Evolutionary conservation across 2,113 vertebrate species (phyloP).

Genomic region (Serilophus lunatus): DNA sequence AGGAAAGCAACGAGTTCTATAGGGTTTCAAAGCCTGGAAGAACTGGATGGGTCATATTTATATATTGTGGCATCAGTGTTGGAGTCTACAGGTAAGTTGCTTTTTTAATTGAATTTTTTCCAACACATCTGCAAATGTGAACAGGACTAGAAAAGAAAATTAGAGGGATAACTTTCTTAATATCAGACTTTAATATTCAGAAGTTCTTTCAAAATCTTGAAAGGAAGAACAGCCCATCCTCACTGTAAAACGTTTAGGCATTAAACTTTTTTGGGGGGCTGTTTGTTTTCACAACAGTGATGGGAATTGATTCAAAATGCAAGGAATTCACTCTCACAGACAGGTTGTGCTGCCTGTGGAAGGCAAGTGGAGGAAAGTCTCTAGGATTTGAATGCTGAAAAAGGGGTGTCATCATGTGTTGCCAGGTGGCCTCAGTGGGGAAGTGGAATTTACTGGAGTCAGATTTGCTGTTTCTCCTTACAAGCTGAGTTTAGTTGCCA

Average conservation of each 20-base stretch:
- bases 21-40: slow-evolving; percentile 60
- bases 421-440: slow-evolving; percentile 86
- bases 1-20: slow-evolving; percentile 59
- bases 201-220: background rate
- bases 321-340: background rate
- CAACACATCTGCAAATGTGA: background rate
- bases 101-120: background rate
- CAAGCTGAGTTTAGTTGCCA: slow-evolving; percentile 82
- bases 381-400: background rate
- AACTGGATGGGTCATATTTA: slow-evolving; percentile 67
- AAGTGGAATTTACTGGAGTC: slow-evolving; percentile 80
- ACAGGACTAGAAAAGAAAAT: background rate
- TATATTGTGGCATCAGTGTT: slow-evolving; percentile 72
- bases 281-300: background rate
- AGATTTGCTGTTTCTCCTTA: slow-evolving; percentile 85
- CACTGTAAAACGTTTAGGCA: background rate
- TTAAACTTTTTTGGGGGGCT: background rate
- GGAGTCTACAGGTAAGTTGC: slow-evolving; percentile 68
- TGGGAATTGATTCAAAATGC: background rate
- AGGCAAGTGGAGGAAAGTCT: background rate
- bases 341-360: background rate
- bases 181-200: background rate
- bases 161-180: background rate
- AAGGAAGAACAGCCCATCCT: background rate
- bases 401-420: background rate